Evolutionary conservation across 2,113 vertebrate genomes (phyloP), one percentile per base, ranked within the genome.

Genomic region (Parus major): DNA sequence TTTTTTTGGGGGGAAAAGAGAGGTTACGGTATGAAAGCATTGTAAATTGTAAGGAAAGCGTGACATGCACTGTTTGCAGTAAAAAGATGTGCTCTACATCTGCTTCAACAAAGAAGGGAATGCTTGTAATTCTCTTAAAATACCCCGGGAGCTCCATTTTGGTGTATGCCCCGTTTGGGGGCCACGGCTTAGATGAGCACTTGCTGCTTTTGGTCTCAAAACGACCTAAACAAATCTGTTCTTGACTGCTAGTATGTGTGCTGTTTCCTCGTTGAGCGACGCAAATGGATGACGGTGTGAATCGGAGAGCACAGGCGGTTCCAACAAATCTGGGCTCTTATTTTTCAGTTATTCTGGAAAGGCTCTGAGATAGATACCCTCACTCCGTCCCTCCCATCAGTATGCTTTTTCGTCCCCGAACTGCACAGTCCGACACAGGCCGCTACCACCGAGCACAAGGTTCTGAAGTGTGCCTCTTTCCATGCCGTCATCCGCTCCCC

Each of bases 71-170:
- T n/a, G 5, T n/a, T 28, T 22, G 18, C 8, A 0, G 3, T 33
- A 23, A 9, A 39, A 9, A 2, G 12, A 27, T 15, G 1, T 22
- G 22, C 5, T 17, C 23, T 5, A 8, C 19, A 28, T n/a, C 19
- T 19, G 5, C 28, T n/a, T 64, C 7, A 73, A 23, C 0, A 2
- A 6, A 56, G 3, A 21, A 27, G 1, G 3, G 1, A 6, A 39
- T 1, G 6, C 28, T n/a, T n/a, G n/a, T 12, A 18, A 41, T 12
- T n/a, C 4, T 1, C 12, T 52, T 5, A 7, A 46, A 63, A 33
- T 18, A 1, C 1, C 4, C 3, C 10, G 4, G 2, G 4, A 50
- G 2, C 4, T 8, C 1, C 0, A 7, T 50, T 68, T 9, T 8
- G 14, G 2, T 7, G 0, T 7, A 47, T 9, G 3, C 4, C 21